Evolutionary conservation across 37 sponge, comb jelly and placozoan species (phyloP).

Genomic region (Ephydatia muelleri): DNA sequence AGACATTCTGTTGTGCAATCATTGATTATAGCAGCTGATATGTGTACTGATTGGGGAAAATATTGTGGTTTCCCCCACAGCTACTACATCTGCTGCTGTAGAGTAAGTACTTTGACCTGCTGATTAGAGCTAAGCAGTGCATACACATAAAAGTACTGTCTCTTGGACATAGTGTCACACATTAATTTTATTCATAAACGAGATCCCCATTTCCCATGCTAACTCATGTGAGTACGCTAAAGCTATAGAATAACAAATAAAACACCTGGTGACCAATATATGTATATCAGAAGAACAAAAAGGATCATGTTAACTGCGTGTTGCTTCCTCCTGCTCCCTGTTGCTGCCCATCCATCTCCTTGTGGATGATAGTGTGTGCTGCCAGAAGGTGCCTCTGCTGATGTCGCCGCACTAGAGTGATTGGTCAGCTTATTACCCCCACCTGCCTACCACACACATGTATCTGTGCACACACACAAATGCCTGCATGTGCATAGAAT

Average conservation of each 20-base stretch:
- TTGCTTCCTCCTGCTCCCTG: constrained; percentile 13
- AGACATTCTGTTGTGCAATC: no score
- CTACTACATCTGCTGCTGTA: no score
- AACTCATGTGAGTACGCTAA: no score
- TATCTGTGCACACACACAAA: not conserved
- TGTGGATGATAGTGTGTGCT: constrained; percentile 84
- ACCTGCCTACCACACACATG: not conserved
- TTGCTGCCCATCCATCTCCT: constrained; percentile 1
- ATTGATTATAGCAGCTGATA: no score
- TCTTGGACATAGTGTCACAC: no score
- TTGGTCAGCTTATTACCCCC: not conserved
- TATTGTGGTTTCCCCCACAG: no score
- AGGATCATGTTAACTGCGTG: no score
- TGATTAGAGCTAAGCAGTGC: not conserved
- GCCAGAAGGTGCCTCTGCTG: constrained; percentile 83
- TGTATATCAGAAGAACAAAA: not conserved
- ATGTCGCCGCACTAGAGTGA: constrained; percentile 34
- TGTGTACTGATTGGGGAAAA: no score
- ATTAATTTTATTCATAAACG: no score
- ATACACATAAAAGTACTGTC: not conserved
- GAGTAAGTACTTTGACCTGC: not conserved
- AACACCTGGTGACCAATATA: not conserved
- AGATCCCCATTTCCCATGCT: no score
- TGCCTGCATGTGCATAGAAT: not conserved
- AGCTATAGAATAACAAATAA: not conserved